phyloP scores from a whole-genome alignment of 2,113 vertebrate genomes.

The Zosterops lateralis region DNA sequence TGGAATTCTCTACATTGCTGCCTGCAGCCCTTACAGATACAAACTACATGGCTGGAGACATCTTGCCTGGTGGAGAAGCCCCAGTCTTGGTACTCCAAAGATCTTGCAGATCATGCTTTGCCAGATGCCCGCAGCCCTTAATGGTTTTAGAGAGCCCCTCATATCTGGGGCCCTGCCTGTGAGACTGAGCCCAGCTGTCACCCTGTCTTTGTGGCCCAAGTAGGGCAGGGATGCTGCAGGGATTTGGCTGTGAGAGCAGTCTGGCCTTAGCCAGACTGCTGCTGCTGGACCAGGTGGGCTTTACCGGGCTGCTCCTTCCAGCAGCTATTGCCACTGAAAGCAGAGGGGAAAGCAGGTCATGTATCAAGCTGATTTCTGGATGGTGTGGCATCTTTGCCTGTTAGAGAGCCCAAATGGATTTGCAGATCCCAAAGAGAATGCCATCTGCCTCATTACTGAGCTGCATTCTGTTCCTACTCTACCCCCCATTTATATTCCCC shows the following conservation, averaged over 20 bases:
- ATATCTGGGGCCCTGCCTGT: fast-evolving
- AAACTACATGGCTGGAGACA: background rate
- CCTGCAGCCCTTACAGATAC: background rate
- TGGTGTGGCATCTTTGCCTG: background rate
- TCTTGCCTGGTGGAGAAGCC: background rate
- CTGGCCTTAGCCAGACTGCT: background rate
- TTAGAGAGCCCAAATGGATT: background rate
- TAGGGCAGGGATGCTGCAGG: background rate
- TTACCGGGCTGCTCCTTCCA: background rate
- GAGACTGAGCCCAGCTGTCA: background rate
- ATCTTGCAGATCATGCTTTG: background rate
- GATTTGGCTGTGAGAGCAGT: fast-evolving
- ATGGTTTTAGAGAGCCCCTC: background rate
- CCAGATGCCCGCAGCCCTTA: background rate
- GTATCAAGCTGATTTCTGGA: background rate
- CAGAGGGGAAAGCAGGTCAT: background rate
- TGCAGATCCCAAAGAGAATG: background rate
- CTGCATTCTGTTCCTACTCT: slow-evolving; percentile 10
- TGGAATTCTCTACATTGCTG: background rate
- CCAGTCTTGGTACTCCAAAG: background rate
- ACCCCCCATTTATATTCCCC: background rate
- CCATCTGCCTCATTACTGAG: slow-evolving; percentile 18
- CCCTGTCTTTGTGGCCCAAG: background rate
- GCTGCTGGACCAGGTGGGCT: background rate
- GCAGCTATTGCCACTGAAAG: background rate